Conservation (phyloP, 2,797 vertebrate genomes). For the Chaenodraco wilsoni region DNA sequence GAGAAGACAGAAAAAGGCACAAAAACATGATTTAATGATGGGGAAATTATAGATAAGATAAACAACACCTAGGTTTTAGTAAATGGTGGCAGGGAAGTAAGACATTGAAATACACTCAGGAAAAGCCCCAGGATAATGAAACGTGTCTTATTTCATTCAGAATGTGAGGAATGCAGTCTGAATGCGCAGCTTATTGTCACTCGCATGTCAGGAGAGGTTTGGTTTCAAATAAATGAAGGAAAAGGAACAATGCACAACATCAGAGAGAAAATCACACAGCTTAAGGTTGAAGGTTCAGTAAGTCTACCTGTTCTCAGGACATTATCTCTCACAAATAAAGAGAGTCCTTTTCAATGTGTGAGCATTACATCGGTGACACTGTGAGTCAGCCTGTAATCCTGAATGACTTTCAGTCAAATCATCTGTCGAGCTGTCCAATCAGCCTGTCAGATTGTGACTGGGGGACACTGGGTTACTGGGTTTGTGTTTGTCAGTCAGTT, state of each 20-base stretch:
- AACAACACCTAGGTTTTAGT: neutral
- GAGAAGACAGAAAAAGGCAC: neutral
- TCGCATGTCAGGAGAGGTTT: conserved; percentile 54
- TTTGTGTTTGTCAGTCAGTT: conserved; percentile 30
- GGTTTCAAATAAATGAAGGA: conserved; percentile 62
- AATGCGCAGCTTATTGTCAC: conserved; percentile 75
- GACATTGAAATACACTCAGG: neutral
- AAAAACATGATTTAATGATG: neutral
- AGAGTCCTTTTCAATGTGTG: neutral
- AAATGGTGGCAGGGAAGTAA: neutral
- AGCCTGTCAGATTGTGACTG: conserved; percentile 31
- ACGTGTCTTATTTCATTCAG: conserved; percentile 62
- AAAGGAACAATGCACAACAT: conserved; percentile 58
- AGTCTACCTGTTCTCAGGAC: conserved; percentile 15
- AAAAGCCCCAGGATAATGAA: conserved; percentile 32
- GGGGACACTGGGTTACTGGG: conserved; percentile 13
- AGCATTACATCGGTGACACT: conserved; percentile 1
- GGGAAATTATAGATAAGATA: neutral
- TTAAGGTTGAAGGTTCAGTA: conserved; percentile 30
- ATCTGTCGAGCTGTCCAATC: conserved; percentile 32
- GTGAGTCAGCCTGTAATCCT: conserved; percentile 18
- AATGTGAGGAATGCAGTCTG: conserved; percentile 71
- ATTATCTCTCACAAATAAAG: neutral
- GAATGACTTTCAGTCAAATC: conserved; percentile 36
- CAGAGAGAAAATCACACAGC: conserved; percentile 49